Conservation (phyloP, 2,797 vertebrate species). For the Bryconaethiops microstoma region DNA sequence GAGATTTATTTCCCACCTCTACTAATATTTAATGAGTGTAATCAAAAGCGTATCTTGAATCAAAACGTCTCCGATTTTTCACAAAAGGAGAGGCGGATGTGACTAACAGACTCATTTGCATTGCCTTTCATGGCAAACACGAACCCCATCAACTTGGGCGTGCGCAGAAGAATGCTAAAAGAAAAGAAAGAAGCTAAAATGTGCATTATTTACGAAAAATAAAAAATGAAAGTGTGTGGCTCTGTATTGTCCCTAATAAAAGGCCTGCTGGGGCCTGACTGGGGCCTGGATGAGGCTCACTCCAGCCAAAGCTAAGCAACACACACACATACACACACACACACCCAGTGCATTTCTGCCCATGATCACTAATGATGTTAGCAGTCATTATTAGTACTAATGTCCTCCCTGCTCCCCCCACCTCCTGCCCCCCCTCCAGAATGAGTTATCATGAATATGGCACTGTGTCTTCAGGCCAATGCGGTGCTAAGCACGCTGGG, state of each 20-base stretch:
- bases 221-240: too few relatives aligned
- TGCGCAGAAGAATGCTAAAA: neutral
- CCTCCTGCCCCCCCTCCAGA: neutral
- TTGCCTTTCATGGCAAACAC: neutral
- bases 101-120: neutral
- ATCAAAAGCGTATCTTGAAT: conserved; percentile 43
- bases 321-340: neutral
- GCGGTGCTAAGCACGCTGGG: conserved; percentile 19
- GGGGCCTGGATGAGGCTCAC: conserved; percentile 34
- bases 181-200: too few relatives aligned
- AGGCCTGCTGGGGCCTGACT: too few relatives aligned
- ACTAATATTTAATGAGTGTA: conserved; percentile 48
- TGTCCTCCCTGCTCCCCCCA: neutral
- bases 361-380: conserved; percentile 17
- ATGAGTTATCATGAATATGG: conserved; percentile 8
- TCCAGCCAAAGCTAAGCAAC: conserved; percentile 78
- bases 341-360: neutral
- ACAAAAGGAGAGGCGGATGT: conserved; percentile 16
- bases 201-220: too few relatives aligned
- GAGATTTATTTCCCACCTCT: conserved; percentile 18
- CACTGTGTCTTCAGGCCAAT: conserved; percentile 17
- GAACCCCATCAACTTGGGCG: neutral
- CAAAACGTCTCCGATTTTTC: conserved; percentile 14
- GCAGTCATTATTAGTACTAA: conserved; percentile 28
- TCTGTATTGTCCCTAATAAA: too few relatives aligned